These are phyloP conservation scores for Macaria notata DNA, from an alignment of 2,888 invertebrate genomes.

Conservation along the genomic window DNA sequence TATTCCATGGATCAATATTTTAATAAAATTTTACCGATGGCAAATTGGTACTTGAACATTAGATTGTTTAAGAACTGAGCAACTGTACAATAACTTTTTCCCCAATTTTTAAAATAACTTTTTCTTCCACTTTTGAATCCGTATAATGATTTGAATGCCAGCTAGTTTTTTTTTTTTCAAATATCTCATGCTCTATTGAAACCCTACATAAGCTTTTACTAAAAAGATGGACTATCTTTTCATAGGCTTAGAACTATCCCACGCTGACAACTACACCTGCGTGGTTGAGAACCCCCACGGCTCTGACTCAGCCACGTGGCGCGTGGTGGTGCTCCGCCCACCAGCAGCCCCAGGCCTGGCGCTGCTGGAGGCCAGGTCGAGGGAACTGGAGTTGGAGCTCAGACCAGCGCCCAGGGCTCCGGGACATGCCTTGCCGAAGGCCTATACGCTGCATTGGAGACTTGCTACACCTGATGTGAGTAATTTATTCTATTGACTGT, in stretches of 20 bases:
- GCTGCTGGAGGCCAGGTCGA: conserved; percentile 71
- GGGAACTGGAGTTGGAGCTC: conserved; percentile 70
- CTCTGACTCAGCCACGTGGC: conserved; percentile 91
- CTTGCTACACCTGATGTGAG: conserved; percentile 87
- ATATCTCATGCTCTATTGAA: too few relatives aligned
- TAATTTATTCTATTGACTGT: neutral
- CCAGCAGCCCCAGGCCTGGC: conserved; percentile 87
- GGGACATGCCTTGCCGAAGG: conserved; percentile 75
- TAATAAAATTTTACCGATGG: too few relatives aligned
- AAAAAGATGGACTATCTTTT: neutral
- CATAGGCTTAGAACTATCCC: conserved; percentile 85
- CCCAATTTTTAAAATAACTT: too few relatives aligned
- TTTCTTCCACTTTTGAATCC: too few relatives aligned
- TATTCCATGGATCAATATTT: too few relatives aligned
- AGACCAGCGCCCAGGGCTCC: conserved; percentile 61
- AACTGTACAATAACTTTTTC: too few relatives aligned
- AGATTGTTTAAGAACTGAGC: too few relatives aligned
- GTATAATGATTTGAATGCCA: too few relatives aligned
- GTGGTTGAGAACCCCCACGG: conserved; percentile 92
- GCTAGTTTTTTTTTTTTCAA: too few relatives aligned
- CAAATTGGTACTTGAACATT: neutral
- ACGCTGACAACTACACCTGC: conserved; percentile 91
- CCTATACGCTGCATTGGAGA: conserved; percentile 87
- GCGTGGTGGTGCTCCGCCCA: conserved; percentile 88
- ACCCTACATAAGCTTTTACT: too few relatives aligned